A percentile compares a stretch with the other conserved stretches of the same genome.
Conservation (phyloP, 1,140 invertebrate genomes). For the Drosophila biarmipes region DNA sequence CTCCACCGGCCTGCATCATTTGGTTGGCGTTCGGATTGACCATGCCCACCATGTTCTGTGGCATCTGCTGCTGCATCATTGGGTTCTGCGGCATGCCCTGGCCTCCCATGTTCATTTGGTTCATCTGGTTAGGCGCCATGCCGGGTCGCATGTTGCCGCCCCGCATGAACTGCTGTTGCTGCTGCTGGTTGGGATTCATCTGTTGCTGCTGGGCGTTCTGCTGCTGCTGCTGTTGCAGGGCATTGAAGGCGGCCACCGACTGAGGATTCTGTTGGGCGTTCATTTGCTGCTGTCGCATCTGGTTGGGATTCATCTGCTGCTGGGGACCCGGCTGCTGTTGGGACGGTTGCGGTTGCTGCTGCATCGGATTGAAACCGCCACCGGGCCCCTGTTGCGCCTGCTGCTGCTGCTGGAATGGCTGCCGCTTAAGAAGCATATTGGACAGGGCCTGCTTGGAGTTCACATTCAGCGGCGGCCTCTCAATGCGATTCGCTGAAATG, state of each 20-base stretch:
- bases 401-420: slow-evolving; percentile 86
- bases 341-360: slow-evolving; percentile 84
- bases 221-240: slow-evolving; percentile 83
- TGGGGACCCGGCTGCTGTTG: slow-evolving; percentile 62
- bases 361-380: slow-evolving; percentile 85
- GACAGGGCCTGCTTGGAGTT: slow-evolving; percentile 94
- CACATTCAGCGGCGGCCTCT: slow-evolving; percentile 87
- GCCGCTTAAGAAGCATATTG: slow-evolving; percentile 91
- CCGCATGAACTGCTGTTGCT: slow-evolving; percentile 75
- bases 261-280: slow-evolving; percentile 84
- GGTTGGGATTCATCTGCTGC: slow-evolving; percentile 70
- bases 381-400: slow-evolving; percentile 62
- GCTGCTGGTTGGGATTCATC: slow-evolving; percentile 73
- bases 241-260: slow-evolving; percentile 80
- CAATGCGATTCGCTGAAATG: slow-evolving; percentile 87
- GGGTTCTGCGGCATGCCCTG: slow-evolving; percentile 85
- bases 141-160: slow-evolving; percentile 83
- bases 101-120: slow-evolving; percentile 85
- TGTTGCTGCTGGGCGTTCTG: slow-evolving; percentile 59
- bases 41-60: slow-evolving; percentile 85
- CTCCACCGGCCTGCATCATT: slow-evolving; percentile 63
- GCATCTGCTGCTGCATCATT: slow-evolving; percentile 85
- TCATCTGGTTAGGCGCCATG: slow-evolving; percentile 85
- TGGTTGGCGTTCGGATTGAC: slow-evolving; percentile 84
- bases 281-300: slow-evolving; percentile 70